Evolutionary conservation across 2,888 invertebrate genomes (phyloP), one percentile per base, ranked within the genome.

Genomic region (Metallyticus violacea): DNA sequence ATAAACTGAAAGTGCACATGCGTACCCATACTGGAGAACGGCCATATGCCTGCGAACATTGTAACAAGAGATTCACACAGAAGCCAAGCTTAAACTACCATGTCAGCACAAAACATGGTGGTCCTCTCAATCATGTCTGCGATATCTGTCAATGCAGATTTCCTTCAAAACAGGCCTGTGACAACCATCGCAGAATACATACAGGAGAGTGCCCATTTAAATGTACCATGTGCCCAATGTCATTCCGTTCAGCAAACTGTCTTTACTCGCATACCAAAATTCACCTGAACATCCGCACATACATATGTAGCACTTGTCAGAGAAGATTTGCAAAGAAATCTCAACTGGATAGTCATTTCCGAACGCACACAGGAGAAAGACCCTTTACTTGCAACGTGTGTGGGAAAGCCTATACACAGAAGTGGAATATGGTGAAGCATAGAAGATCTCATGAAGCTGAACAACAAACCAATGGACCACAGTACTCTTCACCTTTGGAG

Each of bases 241-340:
- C 94, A 0, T 95, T 95, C 91, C 94, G 94, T 86, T 95, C 95
- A 90, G 94, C 94, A 89, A 94, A 94, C 0, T 94, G 95, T 1
- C 90, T 95, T 77, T 94, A 94, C 90, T 94, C 94, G 25, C 95
- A 95, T 89, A 92, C 93, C 83, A 93, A 93, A 79, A 94, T 93
- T 6, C 95, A 95, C 90, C 92, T 92, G 77, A 92, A 93, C 87
- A 91, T 91, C 81, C 94, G 93, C 88, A 94, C 95, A 1, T 93
- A 93, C 90, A 91, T 92, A 27, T 95, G 95, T 90, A 92, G 92
- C 0, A 93, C 94, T 88, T 95, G 95, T 90, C 92, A 91, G 25
- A 93, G 94, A 82, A 90, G 90, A 85, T 95, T 94, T 90, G 92
- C 93, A 77, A 91, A 94, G 6, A 91, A 91, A 28, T 92, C 92